Percentiles rank a stretch among this genome's conserved stretches.
phyloP scores from a whole-genome alignment of 2,113 vertebrate species.

The Xiphophorus couchianus region DNA sequence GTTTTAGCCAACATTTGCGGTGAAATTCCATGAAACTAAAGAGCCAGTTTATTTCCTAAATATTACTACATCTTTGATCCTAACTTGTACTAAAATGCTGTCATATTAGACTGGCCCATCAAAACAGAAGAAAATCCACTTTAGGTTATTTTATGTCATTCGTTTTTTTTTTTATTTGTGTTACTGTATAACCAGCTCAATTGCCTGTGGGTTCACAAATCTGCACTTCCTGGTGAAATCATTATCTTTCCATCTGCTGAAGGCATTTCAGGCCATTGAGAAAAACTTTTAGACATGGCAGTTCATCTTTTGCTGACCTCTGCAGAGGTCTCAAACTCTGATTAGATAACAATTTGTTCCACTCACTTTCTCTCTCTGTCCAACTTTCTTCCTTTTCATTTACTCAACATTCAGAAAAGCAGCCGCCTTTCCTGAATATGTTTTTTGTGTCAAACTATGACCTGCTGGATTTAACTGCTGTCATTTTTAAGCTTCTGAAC shows the following conservation, averaged over 20 bases:
- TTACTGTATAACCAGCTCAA: background rate
- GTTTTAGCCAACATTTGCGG: slow-evolving; percentile 31
- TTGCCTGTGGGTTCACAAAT: slow-evolving; percentile 1
- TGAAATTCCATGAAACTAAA: slow-evolving; percentile 16
- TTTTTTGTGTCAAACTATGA: slow-evolving; percentile 17
- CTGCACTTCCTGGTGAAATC: slow-evolving; percentile 38
- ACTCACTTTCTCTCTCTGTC: slow-evolving; percentile 7
- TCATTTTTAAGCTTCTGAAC: slow-evolving; percentile 36
- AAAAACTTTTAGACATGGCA: slow-evolving; percentile 41
- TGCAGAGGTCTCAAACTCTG: slow-evolving; percentile 23
- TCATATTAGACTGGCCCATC: background rate
- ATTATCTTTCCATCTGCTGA: slow-evolving; percentile 38
- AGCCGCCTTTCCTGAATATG: slow-evolving; percentile 58
- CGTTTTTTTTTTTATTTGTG: background rate
- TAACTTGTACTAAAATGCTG: background rate
- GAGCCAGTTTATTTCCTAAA: background rate
- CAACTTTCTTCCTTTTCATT: slow-evolving; percentile 47
- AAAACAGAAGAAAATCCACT: background rate
- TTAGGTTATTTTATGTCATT: background rate
- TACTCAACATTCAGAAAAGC: slow-evolving; percentile 29
- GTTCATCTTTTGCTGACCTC: slow-evolving; percentile 48
- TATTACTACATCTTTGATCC: slow-evolving; percentile 2
- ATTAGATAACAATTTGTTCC: slow-evolving; percentile 53
- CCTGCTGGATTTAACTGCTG: slow-evolving; percentile 35
- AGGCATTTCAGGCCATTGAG: slow-evolving; percentile 30